Percentiles rank a stretch among this genome's conserved stretches.
Evolutionary conservation across 1,140 invertebrate species (phyloP).

Genomic region (Achatina immaculata): DNA sequence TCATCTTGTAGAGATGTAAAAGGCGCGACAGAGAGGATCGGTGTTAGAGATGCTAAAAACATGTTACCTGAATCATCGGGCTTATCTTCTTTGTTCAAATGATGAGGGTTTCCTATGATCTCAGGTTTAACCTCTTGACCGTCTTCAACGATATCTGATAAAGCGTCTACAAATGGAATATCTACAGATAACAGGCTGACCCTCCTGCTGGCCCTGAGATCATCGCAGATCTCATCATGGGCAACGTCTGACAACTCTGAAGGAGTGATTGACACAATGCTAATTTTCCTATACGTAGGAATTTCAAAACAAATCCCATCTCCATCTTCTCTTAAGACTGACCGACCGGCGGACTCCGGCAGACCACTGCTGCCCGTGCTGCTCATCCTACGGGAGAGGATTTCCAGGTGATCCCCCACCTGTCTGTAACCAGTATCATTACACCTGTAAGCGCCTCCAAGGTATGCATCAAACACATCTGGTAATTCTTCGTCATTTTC

Average conservation of each 20-base stretch:
- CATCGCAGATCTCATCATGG: neutral
- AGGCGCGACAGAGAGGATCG: too few relatives aligned
- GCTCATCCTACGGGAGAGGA: neutral
- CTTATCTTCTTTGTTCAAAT: too few relatives aligned
- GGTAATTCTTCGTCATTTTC: neutral
- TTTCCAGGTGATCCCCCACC: conserved; percentile 23
- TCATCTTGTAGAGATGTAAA: too few relatives aligned
- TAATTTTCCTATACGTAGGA: conserved; percentile 21
- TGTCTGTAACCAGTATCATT: conserved; percentile 23
- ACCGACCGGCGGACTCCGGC: neutral
- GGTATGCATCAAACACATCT: conserved; percentile 2
- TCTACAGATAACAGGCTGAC: neutral
- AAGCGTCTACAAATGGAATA: neutral
- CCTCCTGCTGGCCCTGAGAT: neutral
- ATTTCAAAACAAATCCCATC: neutral
- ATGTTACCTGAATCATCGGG: too few relatives aligned
- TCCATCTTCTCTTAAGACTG: neutral
- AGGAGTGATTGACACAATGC: conserved; percentile 4
- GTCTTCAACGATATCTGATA: neutral
- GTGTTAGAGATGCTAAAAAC: too few relatives aligned
- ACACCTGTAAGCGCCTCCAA: neutral
- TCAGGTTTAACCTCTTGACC: neutral
- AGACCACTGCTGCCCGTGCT: too few relatives aligned
- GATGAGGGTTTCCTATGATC: too few relatives aligned
- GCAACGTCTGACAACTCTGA: neutral